These are phyloP conservation scores for Rhabdomys dilectus DNA, from an alignment of 2,113 vertebrate species.

Conservation along the genomic window DNA sequence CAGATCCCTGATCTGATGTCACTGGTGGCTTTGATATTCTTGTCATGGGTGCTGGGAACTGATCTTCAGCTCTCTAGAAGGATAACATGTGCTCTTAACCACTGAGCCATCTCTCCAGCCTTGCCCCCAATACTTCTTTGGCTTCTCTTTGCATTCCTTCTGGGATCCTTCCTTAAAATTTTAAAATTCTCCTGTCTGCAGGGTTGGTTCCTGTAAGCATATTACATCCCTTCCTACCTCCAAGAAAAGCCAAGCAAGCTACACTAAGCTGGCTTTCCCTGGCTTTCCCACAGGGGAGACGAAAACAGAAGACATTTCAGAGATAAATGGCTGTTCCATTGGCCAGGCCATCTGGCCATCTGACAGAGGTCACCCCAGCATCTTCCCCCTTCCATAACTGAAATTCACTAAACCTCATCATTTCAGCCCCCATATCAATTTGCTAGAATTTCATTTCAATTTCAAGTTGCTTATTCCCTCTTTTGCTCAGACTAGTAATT, in stretches of 20 bases:
- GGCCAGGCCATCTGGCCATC: neutral
- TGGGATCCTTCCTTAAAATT: neutral
- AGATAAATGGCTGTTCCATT: neutral
- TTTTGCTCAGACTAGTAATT: conserved; percentile 84
- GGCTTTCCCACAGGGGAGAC: neutral
- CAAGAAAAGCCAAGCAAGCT: neutral
- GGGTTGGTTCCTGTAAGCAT: accelerated
- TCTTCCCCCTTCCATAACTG: neutral
- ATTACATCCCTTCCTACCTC: neutral
- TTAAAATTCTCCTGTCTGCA: neutral
- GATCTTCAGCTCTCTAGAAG: neutral
- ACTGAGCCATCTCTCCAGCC: neutral
- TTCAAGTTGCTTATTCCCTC: conserved; percentile 82
- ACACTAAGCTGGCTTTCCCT: neutral
- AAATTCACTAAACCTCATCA: conserved; percentile 64
- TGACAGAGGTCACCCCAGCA: neutral
- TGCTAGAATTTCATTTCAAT: conserved; percentile 85
- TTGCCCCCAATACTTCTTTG: neutral
- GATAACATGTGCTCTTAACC: neutral
- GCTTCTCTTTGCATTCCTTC: neutral
- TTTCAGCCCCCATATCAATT: conserved; percentile 82
- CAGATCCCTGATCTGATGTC: neutral
- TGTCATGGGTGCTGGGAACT: neutral
- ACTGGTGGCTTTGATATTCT: neutral
- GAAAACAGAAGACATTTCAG: neutral